Evolutionary conservation across 2,113 vertebrate species (phyloP).

Genomic region (Datnioides undecimradiatus): DNA sequence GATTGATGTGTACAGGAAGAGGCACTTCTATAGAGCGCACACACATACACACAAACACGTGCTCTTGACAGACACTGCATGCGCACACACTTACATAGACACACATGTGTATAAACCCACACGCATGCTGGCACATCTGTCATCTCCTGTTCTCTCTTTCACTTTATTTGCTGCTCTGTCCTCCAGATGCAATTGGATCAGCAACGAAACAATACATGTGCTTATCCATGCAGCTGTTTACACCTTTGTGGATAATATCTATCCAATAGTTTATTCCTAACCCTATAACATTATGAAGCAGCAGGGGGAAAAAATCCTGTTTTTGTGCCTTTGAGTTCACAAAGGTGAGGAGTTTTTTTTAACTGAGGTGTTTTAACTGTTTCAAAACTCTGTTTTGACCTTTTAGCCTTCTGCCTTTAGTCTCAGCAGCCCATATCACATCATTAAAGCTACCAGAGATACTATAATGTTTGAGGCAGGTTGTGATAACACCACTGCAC

Average conservation of each 20-base stretch:
- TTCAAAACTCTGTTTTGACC: slow-evolving; percentile 40
- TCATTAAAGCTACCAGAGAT: slow-evolving; percentile 34
- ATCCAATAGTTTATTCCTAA: neutral
- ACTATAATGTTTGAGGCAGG: slow-evolving; percentile 21
- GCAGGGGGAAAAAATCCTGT: neutral
- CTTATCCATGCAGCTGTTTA: neutral
- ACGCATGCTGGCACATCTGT: slow-evolving; percentile 24
- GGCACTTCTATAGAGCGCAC: slow-evolving; percentile 31
- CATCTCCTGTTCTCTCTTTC: slow-evolving; percentile 31
- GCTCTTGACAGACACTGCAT: neutral
- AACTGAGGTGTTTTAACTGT: slow-evolving; percentile 25
- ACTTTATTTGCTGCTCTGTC: slow-evolving; percentile 2
- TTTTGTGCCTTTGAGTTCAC: slow-evolving; percentile 5
- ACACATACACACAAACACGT: slow-evolving; percentile 4
- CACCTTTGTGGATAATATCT: neutral
- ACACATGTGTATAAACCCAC: neutral
- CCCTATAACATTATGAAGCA: neutral
- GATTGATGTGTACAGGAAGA: slow-evolving; percentile 74
- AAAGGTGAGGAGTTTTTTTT: neutral
- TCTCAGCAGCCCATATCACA: slow-evolving; percentile 19
- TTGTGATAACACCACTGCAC: slow-evolving; percentile 31
- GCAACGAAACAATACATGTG: neutral
- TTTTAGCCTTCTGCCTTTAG: slow-evolving; percentile 14
- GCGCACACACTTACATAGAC: neutral
- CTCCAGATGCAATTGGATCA: slow-evolving; percentile 14